A percentile compares a stretch with the other conserved stretches of the same genome.
These are phyloP conservation scores for Sorex araneus DNA, from an alignment of 2,113 vertebrate species.

Conservation along the genomic window DNA sequence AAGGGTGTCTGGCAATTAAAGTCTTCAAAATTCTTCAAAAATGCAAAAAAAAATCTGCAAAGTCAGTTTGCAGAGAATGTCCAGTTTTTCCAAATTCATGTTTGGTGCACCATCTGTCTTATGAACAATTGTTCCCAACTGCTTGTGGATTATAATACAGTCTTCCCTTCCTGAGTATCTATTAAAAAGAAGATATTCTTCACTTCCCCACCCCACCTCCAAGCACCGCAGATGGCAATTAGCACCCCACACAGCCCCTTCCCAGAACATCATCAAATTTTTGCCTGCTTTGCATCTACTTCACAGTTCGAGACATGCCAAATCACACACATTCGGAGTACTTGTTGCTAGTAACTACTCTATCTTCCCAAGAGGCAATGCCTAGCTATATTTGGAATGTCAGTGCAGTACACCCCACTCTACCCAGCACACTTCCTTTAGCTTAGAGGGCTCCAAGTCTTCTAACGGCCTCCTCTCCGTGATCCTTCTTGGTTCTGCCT, in stretches of 20 bases:
- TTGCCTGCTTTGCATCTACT: conserved; percentile 85
- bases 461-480: conserved; percentile 15
- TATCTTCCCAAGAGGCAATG: conserved; percentile 86
- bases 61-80: neutral
- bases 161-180: conserved; percentile 86
- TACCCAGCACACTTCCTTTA: conserved; percentile 84
- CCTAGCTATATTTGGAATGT: conserved; percentile 86
- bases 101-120: neutral
- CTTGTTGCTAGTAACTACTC: conserved; percentile 88
- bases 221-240: conserved; percentile 87
- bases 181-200: conserved; percentile 75
- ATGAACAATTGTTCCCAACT: conserved; percentile 76
- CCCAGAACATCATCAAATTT: conserved; percentile 85
- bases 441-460: conserved; percentile 79
- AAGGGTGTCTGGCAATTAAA: neutral
- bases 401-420: conserved; percentile 84
- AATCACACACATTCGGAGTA: conserved; percentile 85
- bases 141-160: conserved; percentile 79
- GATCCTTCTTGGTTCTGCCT: conserved; percentile 1
- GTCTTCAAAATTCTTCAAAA: conserved; percentile 20
- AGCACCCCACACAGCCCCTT: conserved; percentile 85
- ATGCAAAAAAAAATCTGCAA: neutral
- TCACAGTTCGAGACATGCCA: conserved; percentile 87
- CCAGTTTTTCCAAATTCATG: neutral
- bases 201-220: neutral